Conservation (phyloP, 1,140 invertebrate species). For the Medauroidea extradentata region DNA sequence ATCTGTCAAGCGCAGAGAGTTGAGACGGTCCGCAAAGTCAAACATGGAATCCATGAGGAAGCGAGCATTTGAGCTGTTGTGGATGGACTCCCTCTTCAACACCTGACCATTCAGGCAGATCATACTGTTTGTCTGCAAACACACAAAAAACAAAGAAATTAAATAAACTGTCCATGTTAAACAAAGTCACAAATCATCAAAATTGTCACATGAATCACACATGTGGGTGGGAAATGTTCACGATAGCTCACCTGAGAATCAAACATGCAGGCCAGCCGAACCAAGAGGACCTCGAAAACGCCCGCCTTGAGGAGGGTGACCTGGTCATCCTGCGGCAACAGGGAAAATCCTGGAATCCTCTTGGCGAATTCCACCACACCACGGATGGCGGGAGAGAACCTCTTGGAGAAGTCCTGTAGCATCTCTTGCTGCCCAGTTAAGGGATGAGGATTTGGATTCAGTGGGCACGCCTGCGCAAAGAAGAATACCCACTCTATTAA, state of each 20-base stretch:
- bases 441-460: conserved; percentile 88
- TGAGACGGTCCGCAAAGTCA: conserved; percentile 93
- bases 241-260: conserved; percentile 57
- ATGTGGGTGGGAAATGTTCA: background rate
- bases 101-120: conserved; percentile 90
- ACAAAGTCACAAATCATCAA: background rate
- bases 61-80: conserved; percentile 83
- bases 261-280: conserved; percentile 91
- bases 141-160: conserved; percentile 9
- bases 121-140: conserved; percentile 72
- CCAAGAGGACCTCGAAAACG: conserved; percentile 89
- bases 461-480: conserved; percentile 83
- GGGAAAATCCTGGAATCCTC: conserved; percentile 91
- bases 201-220: background rate
- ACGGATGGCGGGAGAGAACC: conserved; percentile 92
- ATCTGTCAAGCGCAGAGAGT: conserved; percentile 83
- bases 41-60: conserved; percentile 96
- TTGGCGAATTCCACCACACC: conserved; percentile 98
- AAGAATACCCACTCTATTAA: conserved; percentile 33
- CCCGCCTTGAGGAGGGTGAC: conserved; percentile 94
- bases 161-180: background rate
- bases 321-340: conserved; percentile 93
- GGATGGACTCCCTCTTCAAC: conserved; percentile 82
- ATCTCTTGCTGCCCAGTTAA: conserved; percentile 71
- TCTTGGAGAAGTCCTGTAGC: conserved; percentile 83